Base-by-base conservation (phyloP, 2,113 vertebrate species). In the Pogona vitticeps region DNA sequence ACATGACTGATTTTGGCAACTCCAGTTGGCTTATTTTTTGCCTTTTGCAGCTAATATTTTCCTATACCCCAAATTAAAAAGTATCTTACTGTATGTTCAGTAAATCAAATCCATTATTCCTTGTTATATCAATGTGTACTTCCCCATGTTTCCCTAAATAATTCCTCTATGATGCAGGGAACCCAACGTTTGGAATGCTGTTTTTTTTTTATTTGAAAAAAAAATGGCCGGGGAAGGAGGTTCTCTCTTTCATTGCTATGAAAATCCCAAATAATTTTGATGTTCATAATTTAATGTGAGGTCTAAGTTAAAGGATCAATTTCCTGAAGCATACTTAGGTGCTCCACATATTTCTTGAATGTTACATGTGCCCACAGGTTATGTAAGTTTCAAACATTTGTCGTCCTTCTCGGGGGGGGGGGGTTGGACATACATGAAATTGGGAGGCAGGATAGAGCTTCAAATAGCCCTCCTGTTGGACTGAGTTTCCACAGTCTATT, bases 1-100 rank as follows among this genome's bases (percentile, higher is more conserved):
- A 86, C 77, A 36, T 81, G 87, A 70, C 63, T 91, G 89, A 88
- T 90, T 95, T 91, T 92, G 93, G 77, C 75, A 80, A 91, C 86
- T 94, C 91, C 91, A 93, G 89, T 91, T 76, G 52, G 1, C 42
- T 17, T 75, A 58, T 80, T 85, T 52, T 88, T 83, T 76, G 36
- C 13, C 82, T 88, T 94, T 70, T 26, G n/a, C 76, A 85, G 59
- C 40, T 77, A 84, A 86, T 81, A 80, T 86, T 93, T 90, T 4
- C 0, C 52, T 88, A 40, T 88, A 90, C 36, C 90, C 81, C 38
- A 71, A 63, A 20, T 40, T 68, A 58, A 83, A 84, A 84, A 63
- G 36, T 59, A 87, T 46, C 23, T 93, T 36, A 3, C 38, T 38
- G 15, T 63, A 75, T 28, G 23, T 86, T 86, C 77, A 80, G 61